These are phyloP conservation scores for Tubulanus polymorphus DNA, from an alignment of 2,888 invertebrate species.

Conservation along the genomic window DNA sequence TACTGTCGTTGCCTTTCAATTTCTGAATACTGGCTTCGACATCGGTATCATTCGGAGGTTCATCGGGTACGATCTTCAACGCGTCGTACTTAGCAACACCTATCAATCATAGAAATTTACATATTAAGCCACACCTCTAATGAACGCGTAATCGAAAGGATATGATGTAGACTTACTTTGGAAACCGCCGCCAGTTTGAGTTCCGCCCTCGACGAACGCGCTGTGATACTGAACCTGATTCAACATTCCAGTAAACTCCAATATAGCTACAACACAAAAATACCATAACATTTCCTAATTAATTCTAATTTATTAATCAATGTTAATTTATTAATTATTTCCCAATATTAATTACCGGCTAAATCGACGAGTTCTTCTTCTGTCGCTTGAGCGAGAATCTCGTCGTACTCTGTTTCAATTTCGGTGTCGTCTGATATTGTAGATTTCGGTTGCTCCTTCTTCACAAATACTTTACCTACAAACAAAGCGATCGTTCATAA, in stretches of 20 bases:
- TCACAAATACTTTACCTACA: conserved; percentile 52
- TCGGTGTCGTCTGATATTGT: conserved; percentile 28
- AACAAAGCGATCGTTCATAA: no score
- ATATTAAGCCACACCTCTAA: conserved; percentile 21
- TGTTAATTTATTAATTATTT: no score
- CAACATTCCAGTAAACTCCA: conserved; percentile 99
- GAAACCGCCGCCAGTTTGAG: conserved; percentile 6
- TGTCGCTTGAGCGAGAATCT: conserved; percentile 44
- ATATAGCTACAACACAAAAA: conserved; percentile 70
- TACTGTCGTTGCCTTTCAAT: conserved; percentile 70
- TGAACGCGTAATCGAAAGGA: not conserved
- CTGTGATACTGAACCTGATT: conserved; percentile 99
- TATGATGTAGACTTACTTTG: conserved; percentile 7
- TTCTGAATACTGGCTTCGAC: conserved; percentile 87
- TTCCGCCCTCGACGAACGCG: conserved; percentile 58
- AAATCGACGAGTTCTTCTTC: conserved; percentile 93
- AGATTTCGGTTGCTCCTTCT: conserved; percentile 45
- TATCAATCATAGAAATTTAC: conserved; percentile 7
- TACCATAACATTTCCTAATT: no score
- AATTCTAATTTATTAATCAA: no score
- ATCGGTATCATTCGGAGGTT: conserved; percentile 95
- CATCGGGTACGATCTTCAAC: conserved; percentile 85
- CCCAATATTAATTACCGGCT: conserved; percentile 78
- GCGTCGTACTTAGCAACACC: conserved; percentile 92
- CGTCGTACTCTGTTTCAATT: conserved; percentile 51